Evolutionary conservation across 2,888 invertebrate species (phyloP).

Genomic region (Drosophila koepferae): DNA sequence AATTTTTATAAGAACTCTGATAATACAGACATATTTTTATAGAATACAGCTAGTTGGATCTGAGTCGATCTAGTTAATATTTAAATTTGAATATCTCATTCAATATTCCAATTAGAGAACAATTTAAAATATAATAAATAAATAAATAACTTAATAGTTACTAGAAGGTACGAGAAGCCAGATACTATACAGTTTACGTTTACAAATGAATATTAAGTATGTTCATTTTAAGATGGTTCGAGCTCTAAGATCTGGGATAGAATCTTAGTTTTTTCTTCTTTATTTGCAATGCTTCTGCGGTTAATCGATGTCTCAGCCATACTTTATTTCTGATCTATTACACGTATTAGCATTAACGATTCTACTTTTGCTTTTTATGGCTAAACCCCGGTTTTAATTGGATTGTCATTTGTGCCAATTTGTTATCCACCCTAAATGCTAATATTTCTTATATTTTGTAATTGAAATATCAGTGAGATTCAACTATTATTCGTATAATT

Average conservation of each 20-base stretch:
- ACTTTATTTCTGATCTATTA: conserved; percentile 10
- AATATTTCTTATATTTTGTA: neutral
- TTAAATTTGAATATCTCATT: neutral
- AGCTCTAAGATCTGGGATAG: neutral
- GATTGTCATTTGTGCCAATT: neutral
- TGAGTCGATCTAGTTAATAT: neutral
- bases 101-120: neutral
- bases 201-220: no score
- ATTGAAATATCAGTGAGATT: neutral
- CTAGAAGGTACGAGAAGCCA: no score
- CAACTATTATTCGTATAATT: neutral
- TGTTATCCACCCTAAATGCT: neutral
- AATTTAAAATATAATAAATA: no score
- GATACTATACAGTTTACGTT: no score
- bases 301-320: neutral
- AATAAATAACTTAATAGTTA: no score
- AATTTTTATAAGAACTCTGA: neutral
- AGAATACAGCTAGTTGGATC: neutral
- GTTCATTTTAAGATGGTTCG: no score
- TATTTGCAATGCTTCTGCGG: neutral
- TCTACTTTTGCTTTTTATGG: neutral
- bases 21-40: neutral
- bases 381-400: neutral
- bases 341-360: neutral
- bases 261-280: neutral